These are phyloP conservation scores for Chionomys nivalis DNA, from an alignment of 2,113 vertebrate species.

Conservation along the genomic window DNA sequence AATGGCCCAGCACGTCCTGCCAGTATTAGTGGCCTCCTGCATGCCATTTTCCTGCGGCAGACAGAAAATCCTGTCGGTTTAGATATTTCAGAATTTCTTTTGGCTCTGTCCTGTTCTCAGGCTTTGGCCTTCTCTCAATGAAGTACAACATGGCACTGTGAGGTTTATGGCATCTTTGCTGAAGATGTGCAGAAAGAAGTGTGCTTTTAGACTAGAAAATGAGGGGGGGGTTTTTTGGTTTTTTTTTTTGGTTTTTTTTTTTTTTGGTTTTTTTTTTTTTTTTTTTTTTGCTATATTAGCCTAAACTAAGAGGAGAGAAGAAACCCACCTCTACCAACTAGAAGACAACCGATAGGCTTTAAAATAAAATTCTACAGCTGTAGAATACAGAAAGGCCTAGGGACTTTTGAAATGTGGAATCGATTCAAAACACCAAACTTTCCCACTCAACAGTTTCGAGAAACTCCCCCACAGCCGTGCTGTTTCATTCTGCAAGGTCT, in stretches of 20 bases:
- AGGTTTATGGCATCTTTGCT: constrained; percentile 56
- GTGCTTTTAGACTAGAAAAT: constrained; percentile 53
- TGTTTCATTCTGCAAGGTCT: constrained; percentile 54
- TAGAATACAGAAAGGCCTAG: constrained; percentile 17
- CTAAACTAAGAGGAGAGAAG: constrained; percentile 7
- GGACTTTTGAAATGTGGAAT: constrained; percentile 45
- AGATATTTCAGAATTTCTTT: constrained; percentile 40
- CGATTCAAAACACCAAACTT: constrained; percentile 54
- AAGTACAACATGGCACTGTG: constrained; percentile 32
- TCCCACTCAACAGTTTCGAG: constrained; percentile 26
- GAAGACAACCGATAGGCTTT: constrained; percentile 43
- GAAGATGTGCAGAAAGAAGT: constrained; percentile 42
- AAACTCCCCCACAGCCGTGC: constrained; percentile 55
- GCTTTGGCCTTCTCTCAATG: constrained; percentile 19
- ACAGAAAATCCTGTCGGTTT: background rate
- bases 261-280: constrained; percentile 27
- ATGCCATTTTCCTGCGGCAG: background rate
- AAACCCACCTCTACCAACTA: background rate
- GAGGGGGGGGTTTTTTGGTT: too few species aligned
- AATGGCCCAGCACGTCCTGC: constrained; percentile 20
- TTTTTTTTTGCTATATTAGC: constrained; percentile 27
- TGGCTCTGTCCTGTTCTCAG: background rate
- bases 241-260: too few species aligned
- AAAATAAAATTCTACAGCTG: constrained; percentile 31
- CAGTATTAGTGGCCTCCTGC: constrained; percentile 35